Conservation (phyloP, 2,113 vertebrate species). For the Anas platyrhynchos region DNA sequence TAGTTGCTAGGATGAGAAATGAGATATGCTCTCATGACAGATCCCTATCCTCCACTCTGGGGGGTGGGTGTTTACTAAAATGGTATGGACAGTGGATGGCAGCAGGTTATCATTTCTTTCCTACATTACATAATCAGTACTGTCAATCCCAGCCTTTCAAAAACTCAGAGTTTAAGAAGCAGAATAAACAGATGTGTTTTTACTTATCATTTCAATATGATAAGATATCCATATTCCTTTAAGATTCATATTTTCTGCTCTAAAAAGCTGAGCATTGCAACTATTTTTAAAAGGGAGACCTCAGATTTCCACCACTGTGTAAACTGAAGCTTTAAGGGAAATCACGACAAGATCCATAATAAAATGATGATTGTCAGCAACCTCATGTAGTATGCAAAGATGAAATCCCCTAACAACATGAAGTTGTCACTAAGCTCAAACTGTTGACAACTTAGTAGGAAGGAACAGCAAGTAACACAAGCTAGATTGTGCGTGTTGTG, state of each 20-base stretch:
- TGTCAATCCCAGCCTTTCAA: not conserved
- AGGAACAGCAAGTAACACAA: not conserved
- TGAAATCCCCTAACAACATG: not conserved
- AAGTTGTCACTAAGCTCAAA: not conserved
- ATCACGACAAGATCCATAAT: not conserved
- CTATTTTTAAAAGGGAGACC: constrained; percentile 15
- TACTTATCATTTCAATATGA: not conserved
- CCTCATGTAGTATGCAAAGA: not conserved
- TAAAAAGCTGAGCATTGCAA: not conserved
- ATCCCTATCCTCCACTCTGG: not conserved
- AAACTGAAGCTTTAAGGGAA: constrained; percentile 21
- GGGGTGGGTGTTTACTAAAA: constrained; percentile 14
- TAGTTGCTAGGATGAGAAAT: not conserved
- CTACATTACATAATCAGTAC: not conserved
- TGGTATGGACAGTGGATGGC: constrained; percentile 26
- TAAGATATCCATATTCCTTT: not conserved
- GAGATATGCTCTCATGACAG: not conserved
- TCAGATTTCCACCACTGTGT: not conserved
- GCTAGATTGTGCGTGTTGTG: not conserved
- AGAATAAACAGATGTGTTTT: not conserved
- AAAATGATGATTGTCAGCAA: not conserved
- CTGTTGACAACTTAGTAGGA: not conserved
- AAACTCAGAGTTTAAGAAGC: not conserved
- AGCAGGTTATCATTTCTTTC: constrained; percentile 37
- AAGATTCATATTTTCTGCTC: not conserved